Conservation (phyloP, 2,797 vertebrate genomes). For the Hipposideros larvatus region DNA sequence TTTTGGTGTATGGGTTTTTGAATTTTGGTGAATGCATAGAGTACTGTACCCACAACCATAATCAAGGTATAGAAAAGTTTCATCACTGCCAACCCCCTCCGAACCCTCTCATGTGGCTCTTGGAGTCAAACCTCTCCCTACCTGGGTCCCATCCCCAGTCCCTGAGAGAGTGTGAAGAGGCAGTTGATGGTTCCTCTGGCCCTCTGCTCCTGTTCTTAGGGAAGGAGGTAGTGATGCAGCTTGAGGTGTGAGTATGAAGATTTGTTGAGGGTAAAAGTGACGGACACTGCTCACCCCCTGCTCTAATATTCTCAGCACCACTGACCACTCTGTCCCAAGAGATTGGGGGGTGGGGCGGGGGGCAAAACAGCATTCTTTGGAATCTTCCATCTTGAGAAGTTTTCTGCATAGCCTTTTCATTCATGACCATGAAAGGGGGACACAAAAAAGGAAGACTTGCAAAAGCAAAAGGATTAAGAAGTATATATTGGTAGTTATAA, state of each 20-base stretch:
- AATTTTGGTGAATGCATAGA: neutral
- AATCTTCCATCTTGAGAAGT: neutral
- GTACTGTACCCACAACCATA: neutral
- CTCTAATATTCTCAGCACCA: neutral
- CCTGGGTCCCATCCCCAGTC: neutral
- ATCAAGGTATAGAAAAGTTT: neutral
- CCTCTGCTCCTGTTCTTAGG: neutral
- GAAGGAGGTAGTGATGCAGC: neutral
- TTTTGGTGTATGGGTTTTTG: neutral
- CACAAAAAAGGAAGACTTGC: neutral
- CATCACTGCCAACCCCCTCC: no score
- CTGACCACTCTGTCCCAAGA: neutral
- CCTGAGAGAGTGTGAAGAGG: neutral
- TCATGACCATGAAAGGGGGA: neutral
- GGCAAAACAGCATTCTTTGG: neutral
- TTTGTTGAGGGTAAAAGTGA: neutral
- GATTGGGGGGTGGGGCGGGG: neutral
- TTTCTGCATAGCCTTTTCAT: neutral
- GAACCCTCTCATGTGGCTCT: neutral
- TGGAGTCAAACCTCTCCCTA: no score
- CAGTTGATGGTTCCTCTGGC: rapidly evolving
- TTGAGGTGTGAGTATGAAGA: neutral
- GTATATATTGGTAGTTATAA: no score
- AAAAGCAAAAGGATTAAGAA: no score
- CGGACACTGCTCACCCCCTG: neutral